Evolutionary conservation across 2,888 invertebrate genomes (phyloP).

Genomic region (Chorisops tibialis): DNA sequence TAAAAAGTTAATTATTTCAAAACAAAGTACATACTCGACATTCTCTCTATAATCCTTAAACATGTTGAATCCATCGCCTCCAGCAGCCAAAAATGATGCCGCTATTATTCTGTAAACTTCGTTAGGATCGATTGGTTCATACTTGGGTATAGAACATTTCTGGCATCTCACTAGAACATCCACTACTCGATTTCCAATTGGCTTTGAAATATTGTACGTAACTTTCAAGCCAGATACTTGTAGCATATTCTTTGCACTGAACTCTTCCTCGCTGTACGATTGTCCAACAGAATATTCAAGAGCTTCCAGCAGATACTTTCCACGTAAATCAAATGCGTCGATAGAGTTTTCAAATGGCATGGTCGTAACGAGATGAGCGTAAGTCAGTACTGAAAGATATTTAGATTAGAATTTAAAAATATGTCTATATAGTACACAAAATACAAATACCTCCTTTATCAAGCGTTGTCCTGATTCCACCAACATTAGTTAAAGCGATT

Average conservation of each 20-base stretch:
- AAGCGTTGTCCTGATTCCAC: conserved; percentile 68
- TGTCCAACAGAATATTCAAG: conserved; percentile 58
- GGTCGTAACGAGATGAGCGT: conserved; percentile 64
- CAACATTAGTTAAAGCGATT: conserved; percentile 65
- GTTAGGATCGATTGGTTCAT: conserved; percentile 57
- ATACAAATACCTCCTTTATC: conserved; percentile 57
- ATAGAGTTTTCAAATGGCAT: conserved; percentile 76
- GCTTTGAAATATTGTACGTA: conserved; percentile 59
- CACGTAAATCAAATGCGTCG: conserved; percentile 67
- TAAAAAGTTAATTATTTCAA: conserved; percentile 24
- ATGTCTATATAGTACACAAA: conserved; percentile 30
- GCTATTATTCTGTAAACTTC: conserved; percentile 62
- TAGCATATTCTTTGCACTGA: conserved; percentile 55
- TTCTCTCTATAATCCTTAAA: conserved; percentile 47
- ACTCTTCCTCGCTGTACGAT: conserved; percentile 47
- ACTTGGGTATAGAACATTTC: conserved; percentile 63
- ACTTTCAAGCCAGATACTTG: conserved; percentile 58
- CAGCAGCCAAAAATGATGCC: conserved; percentile 61
- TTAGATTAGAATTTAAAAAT: background rate
- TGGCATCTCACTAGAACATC: conserved; percentile 60
- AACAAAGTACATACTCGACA: conserved; percentile 40
- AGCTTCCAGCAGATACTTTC: conserved; percentile 61
- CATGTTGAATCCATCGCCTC: conserved; percentile 67
- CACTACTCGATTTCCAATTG: conserved; percentile 59
- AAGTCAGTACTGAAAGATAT: conserved; percentile 62